phyloP scores from a whole-genome alignment of 1,140 invertebrate species.

The Cylas formicarius region DNA sequence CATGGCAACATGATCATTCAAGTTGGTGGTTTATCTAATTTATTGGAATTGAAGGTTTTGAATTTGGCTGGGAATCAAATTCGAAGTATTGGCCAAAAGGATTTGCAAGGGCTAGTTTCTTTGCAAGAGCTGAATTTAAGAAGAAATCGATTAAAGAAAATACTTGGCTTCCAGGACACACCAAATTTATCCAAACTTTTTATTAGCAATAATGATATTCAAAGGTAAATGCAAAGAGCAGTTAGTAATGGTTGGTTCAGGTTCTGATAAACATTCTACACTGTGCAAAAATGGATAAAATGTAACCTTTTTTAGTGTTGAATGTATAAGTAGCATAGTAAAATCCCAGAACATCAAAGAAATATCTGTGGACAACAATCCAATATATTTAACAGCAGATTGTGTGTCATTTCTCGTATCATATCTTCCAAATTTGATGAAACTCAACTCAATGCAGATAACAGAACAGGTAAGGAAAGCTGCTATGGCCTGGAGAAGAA shows the following conservation, averaged over 20 bases:
- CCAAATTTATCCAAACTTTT: conserved; percentile 75
- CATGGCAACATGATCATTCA: conserved; percentile 81
- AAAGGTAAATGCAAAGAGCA: conserved; percentile 48
- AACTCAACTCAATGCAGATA: conserved; percentile 66
- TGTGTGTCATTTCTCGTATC: conserved; percentile 73
- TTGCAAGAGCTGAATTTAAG: conserved; percentile 81
- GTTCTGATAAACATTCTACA: conserved; percentile 18
- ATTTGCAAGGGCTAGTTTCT: conserved; percentile 66
- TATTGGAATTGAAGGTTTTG: conserved; percentile 72
- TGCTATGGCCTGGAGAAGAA: conserved; percentile 66
- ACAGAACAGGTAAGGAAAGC: conserved; percentile 64
- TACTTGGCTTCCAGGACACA: conserved; percentile 72
- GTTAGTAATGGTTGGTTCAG: conserved; percentile 2
- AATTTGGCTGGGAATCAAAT: conserved; percentile 89
- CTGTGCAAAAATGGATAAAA: conserved; percentile 8
- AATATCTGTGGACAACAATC: conserved; percentile 82
- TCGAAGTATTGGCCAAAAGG: conserved; percentile 60
- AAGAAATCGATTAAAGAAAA: conserved; percentile 71
- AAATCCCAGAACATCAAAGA: conserved; percentile 67
- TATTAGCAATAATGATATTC: conserved; percentile 80
- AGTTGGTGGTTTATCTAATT: conserved; percentile 52
- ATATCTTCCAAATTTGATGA: conserved; percentile 61
- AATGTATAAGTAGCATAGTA: conserved; percentile 70
- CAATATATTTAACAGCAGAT: conserved; percentile 64
- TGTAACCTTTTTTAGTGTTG: conserved; percentile 54